phyloP scores from a whole-genome alignment of 2,113 vertebrate genomes.

The Chaenogobius annularis region DNA sequence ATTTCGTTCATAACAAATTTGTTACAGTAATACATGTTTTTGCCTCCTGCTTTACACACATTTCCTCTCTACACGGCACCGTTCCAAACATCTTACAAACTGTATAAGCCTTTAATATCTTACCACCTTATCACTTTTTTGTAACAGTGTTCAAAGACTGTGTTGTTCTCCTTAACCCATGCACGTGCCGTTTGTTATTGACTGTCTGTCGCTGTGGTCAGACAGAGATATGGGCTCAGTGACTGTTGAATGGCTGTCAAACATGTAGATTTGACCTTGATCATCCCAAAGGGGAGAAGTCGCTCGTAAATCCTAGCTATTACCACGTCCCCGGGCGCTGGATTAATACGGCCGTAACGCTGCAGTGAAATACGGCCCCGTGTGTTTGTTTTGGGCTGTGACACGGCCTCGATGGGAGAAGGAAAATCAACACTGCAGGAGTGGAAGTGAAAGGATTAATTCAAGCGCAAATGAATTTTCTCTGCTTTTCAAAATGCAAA shows the following conservation, averaged over 20 bases:
- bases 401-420: not conserved
- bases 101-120: no score
- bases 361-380: constrained; percentile 14
- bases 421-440: not conserved
- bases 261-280: constrained; percentile 58
- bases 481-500: not conserved
- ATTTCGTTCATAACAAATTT: no score
- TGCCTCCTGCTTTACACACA: no score
- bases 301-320: constrained; percentile 34
- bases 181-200: not conserved
- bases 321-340: not conserved
- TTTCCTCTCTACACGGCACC: no score
- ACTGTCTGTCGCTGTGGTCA: not conserved
- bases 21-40: no score
- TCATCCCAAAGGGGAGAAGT: constrained; percentile 13
- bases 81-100: no score
- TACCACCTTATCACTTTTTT: not conserved
- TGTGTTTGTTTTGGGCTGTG: constrained; percentile 3
- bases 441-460: not conserved
- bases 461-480: not conserved
- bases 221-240: not conserved
- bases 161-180: not conserved
- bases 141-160: no score
- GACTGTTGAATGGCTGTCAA: constrained; percentile 25
- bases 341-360: constrained; percentile 27